Evolutionary conservation across 2,113 vertebrate genomes (phyloP).

Genomic region (Terrapene triunguis): DNA sequence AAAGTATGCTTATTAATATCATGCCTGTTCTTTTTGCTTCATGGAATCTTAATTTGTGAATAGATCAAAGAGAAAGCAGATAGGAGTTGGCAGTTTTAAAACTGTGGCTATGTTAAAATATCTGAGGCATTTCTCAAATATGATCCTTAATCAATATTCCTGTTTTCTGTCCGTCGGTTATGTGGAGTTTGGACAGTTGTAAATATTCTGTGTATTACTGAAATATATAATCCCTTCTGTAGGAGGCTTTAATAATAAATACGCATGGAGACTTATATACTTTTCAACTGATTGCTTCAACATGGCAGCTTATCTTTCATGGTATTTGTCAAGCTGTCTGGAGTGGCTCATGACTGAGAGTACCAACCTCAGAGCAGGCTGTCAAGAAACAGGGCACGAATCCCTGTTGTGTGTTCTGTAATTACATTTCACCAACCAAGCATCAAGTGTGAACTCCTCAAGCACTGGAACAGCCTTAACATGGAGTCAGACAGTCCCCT

Average conservation of each 20-base stretch:
- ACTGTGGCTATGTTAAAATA: slow-evolving; percentile 2
- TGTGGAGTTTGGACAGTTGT: slow-evolving; percentile 64
- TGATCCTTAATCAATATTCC: slow-evolving; percentile 49
- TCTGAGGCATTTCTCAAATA: slow-evolving; percentile 65
- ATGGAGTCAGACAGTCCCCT: background rate
- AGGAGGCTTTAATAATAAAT: slow-evolving; percentile 41
- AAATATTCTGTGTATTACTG: slow-evolving; percentile 71
- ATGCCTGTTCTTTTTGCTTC: background rate
- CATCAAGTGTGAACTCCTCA: background rate
- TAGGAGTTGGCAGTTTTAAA: slow-evolving; percentile 15
- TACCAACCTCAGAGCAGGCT: background rate
- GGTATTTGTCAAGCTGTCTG: background rate
- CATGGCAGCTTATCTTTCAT: slow-evolving; percentile 5
- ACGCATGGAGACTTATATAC: background rate
- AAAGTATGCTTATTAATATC: background rate
- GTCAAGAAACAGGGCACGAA: background rate
- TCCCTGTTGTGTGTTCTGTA: background rate
- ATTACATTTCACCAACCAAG: background rate
- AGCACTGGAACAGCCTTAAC: background rate
- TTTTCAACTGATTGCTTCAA: slow-evolving; percentile 16
- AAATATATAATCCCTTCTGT: slow-evolving; percentile 45
- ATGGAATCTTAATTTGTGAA: slow-evolving; percentile 23
- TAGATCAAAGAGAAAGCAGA: slow-evolving; percentile 46
- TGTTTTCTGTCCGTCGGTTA: slow-evolving; percentile 72
- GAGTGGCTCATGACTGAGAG: background rate